phyloP scores from a whole-genome alignment of 2,113 vertebrate species.

The Aplodontia rufa region DNA sequence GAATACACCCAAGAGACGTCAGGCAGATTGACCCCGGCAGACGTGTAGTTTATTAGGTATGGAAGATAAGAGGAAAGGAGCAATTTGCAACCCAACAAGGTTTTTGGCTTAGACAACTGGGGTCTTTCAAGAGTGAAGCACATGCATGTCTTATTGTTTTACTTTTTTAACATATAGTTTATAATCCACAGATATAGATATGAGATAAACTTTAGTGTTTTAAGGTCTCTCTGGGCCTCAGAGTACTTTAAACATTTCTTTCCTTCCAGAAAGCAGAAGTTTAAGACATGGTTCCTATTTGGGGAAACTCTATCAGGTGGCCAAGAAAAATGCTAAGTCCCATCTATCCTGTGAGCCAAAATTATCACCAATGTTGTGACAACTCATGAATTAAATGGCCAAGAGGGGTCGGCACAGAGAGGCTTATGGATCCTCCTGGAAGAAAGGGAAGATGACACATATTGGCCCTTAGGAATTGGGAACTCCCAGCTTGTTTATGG shows the following conservation, averaged over 20 bases:
- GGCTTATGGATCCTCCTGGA: background rate
- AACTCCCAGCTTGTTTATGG: background rate
- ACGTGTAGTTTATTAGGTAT: background rate
- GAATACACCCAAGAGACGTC: background rate
- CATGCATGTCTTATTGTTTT: background rate
- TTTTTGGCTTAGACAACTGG: background rate
- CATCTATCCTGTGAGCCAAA: background rate
- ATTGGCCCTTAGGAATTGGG: background rate
- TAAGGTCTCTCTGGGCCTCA: conserved; percentile 3
- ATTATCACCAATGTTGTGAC: background rate
- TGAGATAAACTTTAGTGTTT: background rate
- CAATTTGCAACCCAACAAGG: background rate
- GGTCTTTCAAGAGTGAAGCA: background rate
- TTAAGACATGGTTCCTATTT: background rate
- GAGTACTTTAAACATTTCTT: background rate
- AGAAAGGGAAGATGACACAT: background rate
- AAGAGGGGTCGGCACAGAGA: background rate
- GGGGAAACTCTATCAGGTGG: background rate
- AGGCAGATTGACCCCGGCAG: background rate
- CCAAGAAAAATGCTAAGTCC: background rate
- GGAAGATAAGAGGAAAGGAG: background rate
- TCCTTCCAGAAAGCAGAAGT: background rate
- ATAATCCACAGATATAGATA: background rate
- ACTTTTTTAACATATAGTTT: background rate
- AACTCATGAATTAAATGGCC: background rate